Evolutionary conservation across 1,140 invertebrate species (phyloP), one percentile per base, ranked within the genome.

Genomic region (Cyclargus thomasi): DNA sequence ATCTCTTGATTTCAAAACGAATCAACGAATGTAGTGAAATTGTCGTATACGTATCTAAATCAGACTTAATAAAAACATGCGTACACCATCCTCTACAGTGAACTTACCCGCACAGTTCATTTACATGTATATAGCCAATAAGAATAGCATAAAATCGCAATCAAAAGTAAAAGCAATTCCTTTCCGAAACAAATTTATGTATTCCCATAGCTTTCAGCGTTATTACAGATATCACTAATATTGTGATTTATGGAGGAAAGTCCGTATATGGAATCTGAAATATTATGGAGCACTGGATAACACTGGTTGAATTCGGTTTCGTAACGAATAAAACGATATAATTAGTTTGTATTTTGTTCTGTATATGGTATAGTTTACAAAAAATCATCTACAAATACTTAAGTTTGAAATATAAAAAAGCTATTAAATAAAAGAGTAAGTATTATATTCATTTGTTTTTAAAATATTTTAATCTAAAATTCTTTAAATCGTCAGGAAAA

Each of bases 231-330:
- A 59, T 59, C 55, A 59, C 55, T 20, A 59, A 59, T 59, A 59
- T 59, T 59, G 18, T 59, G 55, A 59, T 59, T 59, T 59, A 59
- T 59, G 20, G 18, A 20, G 55, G 20, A 20, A 20, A 59, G 18
- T 20, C 20, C 18, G 18, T 59, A 59, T 59, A 20, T 18, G 17
- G 55, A 18, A 59, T 59, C 55, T 69, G 70, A 64, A 64, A 64
- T 35, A 23, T 29, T n/a, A 20, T 66, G 55, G 11, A 29, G 18
- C 35, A 59, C 35, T 66, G n/a, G 16, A 66, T 57, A 17, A 66
- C 17, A 62, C 16, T 55, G 59, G 62, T 35, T 17, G 36, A 23
- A 23, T 66, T 57, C 18, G 57, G 39, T 59, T 62, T 62, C 14
- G 39, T 47, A 47, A 2, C 14, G 14, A 47, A 47, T 47, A 4